These are phyloP conservation scores for Cyrtodaria siliqua DNA, from an alignment of 2,888 invertebrate species.

Conservation along the genomic window DNA sequence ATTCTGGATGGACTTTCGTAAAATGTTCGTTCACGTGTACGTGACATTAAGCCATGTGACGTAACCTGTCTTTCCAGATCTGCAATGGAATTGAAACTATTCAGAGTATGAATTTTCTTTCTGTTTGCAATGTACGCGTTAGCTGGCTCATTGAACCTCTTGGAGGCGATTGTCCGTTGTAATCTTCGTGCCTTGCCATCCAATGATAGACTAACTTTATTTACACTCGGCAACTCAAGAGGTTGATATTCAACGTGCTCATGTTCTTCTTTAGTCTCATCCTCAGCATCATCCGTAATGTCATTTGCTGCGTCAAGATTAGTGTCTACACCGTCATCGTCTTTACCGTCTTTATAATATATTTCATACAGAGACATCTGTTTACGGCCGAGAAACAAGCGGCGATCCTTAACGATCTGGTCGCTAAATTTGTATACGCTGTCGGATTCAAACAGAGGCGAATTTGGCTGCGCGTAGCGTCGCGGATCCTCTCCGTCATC, in stretches of 20 bases:
- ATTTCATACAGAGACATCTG: slow-evolving; percentile 61
- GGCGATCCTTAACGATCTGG: slow-evolving; percentile 71
- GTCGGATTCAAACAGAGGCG: slow-evolving; percentile 63
- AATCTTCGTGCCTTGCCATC: slow-evolving; percentile 48
- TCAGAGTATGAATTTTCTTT: slow-evolving; percentile 36
- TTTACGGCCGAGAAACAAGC: slow-evolving; percentile 69
- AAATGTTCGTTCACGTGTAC: slow-evolving; percentile 12
- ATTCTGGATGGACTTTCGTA: slow-evolving; percentile 17
- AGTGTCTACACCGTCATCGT: slow-evolving; percentile 19
- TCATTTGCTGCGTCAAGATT: slow-evolving; percentile 3
- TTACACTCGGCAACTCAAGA: slow-evolving; percentile 34
- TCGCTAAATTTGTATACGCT: slow-evolving; percentile 75
- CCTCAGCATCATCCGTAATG: slow-evolving; percentile 8
- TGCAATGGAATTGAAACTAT: slow-evolving; percentile 18
- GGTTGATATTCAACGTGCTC: not conserved
- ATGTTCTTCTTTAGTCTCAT: slow-evolving; percentile 24
- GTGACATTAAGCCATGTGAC: slow-evolving; percentile 9
- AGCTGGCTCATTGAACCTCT: slow-evolving; percentile 74
- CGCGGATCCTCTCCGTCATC: slow-evolving; percentile 59
- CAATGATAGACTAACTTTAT: slow-evolving; percentile 65
- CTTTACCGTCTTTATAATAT: slow-evolving; percentile 55
- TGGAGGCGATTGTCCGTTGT: slow-evolving; percentile 21
- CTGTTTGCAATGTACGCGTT: slow-evolving; percentile 65
- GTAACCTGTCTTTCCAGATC: slow-evolving; percentile 37
- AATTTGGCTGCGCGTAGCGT: slow-evolving; percentile 44